phyloP scores from a whole-genome alignment of 2,113 vertebrate species.

The Pseudonaja textilis region DNA sequence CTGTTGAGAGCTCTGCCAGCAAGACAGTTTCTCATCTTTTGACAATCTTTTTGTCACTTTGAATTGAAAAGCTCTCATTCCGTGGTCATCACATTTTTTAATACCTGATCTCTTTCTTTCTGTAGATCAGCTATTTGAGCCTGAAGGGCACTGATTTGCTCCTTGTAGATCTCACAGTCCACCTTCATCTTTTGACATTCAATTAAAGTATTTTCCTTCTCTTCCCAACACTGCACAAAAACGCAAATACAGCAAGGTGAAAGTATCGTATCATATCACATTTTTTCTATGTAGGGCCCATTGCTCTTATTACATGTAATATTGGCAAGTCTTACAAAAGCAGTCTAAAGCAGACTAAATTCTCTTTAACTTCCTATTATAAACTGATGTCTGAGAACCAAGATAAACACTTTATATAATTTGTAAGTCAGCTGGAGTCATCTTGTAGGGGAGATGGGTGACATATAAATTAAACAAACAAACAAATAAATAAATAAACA shows the following conservation, averaged over 20 bases:
- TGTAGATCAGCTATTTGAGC: constrained; percentile 79
- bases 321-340: neutral
- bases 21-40: neutral
- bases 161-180: constrained; percentile 80
- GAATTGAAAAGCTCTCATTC: neutral
- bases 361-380: neutral
- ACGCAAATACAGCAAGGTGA: neutral
- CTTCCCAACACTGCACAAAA: constrained; percentile 71
- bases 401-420: neutral
- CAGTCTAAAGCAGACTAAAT: neutral
- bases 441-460: neutral
- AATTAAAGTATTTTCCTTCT: constrained; percentile 77
- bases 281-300: neutral
- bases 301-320: neutral
- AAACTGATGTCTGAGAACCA: neutral
- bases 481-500: too few relatives aligned
- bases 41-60: neutral
- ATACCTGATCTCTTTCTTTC: constrained; percentile 82
- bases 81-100: neutral
- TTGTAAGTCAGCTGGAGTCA: neutral
- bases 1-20: neutral
- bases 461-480: neutral
- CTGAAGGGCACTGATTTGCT: constrained; percentile 77
- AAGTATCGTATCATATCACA: neutral
- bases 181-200: constrained; percentile 76